Percentiles rank a stretch among this genome's conserved stretches.
These are phyloP conservation scores for Eleginops maclovinus DNA, from an alignment of 2,113 vertebrate genomes.

Conservation along the genomic window DNA sequence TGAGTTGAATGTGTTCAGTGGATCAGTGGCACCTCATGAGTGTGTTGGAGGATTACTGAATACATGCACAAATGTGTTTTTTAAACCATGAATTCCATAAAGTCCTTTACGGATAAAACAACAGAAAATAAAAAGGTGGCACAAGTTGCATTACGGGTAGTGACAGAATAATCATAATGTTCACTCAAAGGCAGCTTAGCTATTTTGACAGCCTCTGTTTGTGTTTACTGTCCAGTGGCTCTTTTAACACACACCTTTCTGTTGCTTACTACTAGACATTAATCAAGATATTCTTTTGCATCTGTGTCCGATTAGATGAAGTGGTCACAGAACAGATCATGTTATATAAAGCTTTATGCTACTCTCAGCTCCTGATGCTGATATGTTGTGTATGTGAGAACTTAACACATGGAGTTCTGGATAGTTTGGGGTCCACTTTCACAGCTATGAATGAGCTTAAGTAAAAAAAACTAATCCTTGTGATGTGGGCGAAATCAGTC, in stretches of 20 bases:
- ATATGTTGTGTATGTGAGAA: conserved; percentile 6
- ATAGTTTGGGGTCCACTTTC: conserved; percentile 17
- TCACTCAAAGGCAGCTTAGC: neutral
- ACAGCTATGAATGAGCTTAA: conserved; percentile 29
- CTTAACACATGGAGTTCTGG: conserved; percentile 33
- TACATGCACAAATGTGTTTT: too few species aligned
- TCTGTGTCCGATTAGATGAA: conserved; percentile 9
- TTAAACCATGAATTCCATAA: too few species aligned
- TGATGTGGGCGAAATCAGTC: neutral
- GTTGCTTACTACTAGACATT: conserved; percentile 3
- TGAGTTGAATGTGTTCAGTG: too few species aligned
- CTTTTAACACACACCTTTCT: neutral
- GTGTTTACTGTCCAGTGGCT: neutral
- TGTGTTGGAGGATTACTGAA: too few species aligned
- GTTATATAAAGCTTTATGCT: conserved; percentile 29
- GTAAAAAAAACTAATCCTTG: conserved; percentile 35
- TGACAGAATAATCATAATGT: too few species aligned
- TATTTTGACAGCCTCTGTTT: too few species aligned
- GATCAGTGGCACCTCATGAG: too few species aligned
- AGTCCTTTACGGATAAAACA: neutral
- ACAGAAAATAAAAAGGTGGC: neutral
- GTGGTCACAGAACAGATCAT: conserved; percentile 8
- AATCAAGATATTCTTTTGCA: neutral
- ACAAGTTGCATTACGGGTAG: too few species aligned
- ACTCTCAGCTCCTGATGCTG: neutral